A percentile compares a stretch with the other conserved stretches of the same genome.
These are phyloP conservation scores for Umimayanthus kanabou DNA, from an alignment of 92 coral and sea anemone genomes.

Conservation along the genomic window DNA sequence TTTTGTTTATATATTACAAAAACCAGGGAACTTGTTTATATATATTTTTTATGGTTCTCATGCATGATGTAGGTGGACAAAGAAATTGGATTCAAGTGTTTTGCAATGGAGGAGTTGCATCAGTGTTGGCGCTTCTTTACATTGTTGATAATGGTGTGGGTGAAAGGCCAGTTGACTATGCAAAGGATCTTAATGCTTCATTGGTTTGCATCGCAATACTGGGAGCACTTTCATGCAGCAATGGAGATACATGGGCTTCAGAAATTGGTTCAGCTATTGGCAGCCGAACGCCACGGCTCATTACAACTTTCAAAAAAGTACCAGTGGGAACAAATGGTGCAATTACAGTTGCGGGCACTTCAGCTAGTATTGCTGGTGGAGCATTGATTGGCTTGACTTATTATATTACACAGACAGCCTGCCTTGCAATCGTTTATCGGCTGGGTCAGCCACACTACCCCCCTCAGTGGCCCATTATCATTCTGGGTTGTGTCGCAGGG, in stretches of 20 bases:
- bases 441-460: slow-evolving; percentile 60
- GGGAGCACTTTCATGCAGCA: slow-evolving; percentile 91
- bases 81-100: slow-evolving; percentile 97
- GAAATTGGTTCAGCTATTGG: slow-evolving; percentile 91
- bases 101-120: slow-evolving; percentile 97
- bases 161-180: slow-evolving; percentile 91
- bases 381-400: slow-evolving; percentile 81
- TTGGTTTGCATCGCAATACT: slow-evolving; percentile 83
- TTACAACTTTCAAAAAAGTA: slow-evolving; percentile 85
- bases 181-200: slow-evolving; percentile 92
- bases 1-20: too few species aligned
- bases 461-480: slow-evolving; percentile 93
- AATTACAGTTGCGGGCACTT: slow-evolving; percentile 78
- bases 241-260: slow-evolving; percentile 99
- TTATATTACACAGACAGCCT: slow-evolving; percentile 55
- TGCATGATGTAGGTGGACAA: slow-evolving; percentile 80
- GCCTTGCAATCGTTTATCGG: slow-evolving; percentile 52
- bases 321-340: slow-evolving; percentile 99
- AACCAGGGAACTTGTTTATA: too few species aligned
- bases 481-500: slow-evolving; percentile 89
- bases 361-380: slow-evolving; percentile 89
- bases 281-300: slow-evolving; percentile 73
- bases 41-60: neutral
- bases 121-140: slow-evolving; percentile 72
- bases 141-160: slow-evolving; percentile 88